Base-by-base conservation (phyloP, 2,113 vertebrate species). In the Petroica traversi region DNA sequence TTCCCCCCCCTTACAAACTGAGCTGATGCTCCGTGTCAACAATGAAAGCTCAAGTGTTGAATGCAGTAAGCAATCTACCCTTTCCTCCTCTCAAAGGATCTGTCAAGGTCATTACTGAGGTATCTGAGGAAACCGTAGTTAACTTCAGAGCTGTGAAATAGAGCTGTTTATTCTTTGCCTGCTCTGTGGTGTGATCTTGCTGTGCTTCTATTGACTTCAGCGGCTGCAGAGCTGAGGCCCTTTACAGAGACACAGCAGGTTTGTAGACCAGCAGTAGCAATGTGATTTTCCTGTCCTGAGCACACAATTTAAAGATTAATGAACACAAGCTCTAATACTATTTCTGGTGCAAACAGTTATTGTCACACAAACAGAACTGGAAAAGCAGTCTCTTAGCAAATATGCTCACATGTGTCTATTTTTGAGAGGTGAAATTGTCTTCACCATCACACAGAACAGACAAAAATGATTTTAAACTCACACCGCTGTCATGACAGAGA, bases 131-230 rank as follows among this genome's bases (percentile, higher is more conserved):
- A 62, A 14, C 0, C 1, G 11, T 31, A 67, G 62, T 54, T 79
- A 79, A 29, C 82, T 71, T 29, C 24, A 62, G 54, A 74, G 57
- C 8, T 71, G 16, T 49, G 48, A 75, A 96, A 92, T 3, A 93
- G 63, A 76, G 31, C 33, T 90, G 28, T 67, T 93, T 77, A 74
- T 48, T 77, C 85, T 72, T 83, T 81, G 14, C 10, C 66, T 79
- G 29, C 67, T 79, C 78, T 85, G 45, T 25, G 51, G 25, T 67
- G 66, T 46, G 45, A 68, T 95, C 85, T 83, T 74, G 46, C 67
- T 92, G 58, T 41, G 67, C 24, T 92, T 23, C 14, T 85, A 14
- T 88, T 94, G 75, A 85, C 92, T 95, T 51, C 34, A 55, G 38
- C 45, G 87, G 28, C 81, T 11, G 2, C 1, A n/a, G 67, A 36